Evolutionary conservation across 1,140 invertebrate species (phyloP), one percentile per base, ranked within the genome.

Genomic region (Drosophila ercepeae): DNA sequence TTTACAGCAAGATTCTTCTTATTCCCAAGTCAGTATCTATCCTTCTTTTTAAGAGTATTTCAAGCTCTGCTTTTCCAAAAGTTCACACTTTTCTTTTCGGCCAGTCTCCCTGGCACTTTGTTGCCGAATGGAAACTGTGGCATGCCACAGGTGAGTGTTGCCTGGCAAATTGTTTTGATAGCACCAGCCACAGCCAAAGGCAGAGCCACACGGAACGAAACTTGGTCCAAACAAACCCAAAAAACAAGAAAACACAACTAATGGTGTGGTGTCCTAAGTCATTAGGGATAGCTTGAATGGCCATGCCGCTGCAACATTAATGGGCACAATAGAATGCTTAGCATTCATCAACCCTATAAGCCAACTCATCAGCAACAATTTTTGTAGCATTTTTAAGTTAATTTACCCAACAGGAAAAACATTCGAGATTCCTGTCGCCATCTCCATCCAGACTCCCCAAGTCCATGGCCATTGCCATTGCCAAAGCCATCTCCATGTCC

Each of bases 301-400:
- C 42, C 18, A 42, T 48, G 52, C 32, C 29, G 41, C 29, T 27
- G 21, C 25, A 48, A 55, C 52, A 58, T 73, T 73, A 73, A 73
- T 73, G 69, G 69, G 52, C 58, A 76, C 65, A 74, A 63, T 65
- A 77, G 64, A 72, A 72, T 73, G 78, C 70, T 69, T 63, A 45
- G 46, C 73, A 71, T 59, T 71, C 78, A 83, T 79, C 75, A 81
- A 65, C 78, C 78, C 78, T 84, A 82, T 78, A 82, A 86, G 79
- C 79, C 73, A 86, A 84, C 79, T 84, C 79, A 84, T 84, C 76
- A 67, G 39, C 78, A 60, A 73, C 89, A 84, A 90, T 90, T 90
- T 84, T 90, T 72, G 64, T 67, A 90, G 73, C 76, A 90, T 90
- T 90, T 90, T 90, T 90, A 90, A 68, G 89, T 90, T 89, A 90